phyloP scores from a whole-genome alignment of 1,140 invertebrate species.

The Asobara japonica region DNA sequence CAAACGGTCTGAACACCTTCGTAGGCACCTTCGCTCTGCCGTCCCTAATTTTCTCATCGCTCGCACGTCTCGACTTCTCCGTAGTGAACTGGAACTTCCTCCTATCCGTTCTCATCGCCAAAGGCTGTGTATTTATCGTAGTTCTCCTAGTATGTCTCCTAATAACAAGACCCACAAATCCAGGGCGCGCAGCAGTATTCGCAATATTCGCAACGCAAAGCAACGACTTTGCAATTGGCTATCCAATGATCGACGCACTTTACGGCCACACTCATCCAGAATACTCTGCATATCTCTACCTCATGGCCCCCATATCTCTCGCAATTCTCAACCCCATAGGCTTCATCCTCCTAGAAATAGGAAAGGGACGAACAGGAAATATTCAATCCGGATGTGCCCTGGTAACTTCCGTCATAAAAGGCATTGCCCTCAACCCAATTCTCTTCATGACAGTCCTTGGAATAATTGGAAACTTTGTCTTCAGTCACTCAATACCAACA shows the following conservation, averaged over 20 bases:
- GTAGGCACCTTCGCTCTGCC: constrained; percentile 94
- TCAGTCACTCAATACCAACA: constrained; percentile 79
- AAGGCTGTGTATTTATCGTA: constrained; percentile 84
- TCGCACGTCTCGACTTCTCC: constrained; percentile 86
- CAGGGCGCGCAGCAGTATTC: constrained; percentile 88
- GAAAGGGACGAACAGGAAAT: constrained; percentile 66
- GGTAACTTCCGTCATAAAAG: constrained; percentile 69
- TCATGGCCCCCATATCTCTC: constrained; percentile 94
- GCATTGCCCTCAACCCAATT: constrained; percentile 88
- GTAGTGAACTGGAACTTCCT: constrained; percentile 92
- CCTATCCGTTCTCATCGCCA: constrained; percentile 85
- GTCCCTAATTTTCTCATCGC: constrained; percentile 89
- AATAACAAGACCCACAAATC: constrained; percentile 81
- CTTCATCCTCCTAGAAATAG: constrained; percentile 90
- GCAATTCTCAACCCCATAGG: constrained; percentile 93
- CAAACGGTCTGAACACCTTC: constrained; percentile 92
- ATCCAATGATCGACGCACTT: constrained; percentile 86
- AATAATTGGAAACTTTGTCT: constrained; percentile 85
- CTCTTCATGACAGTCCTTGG: constrained; percentile 94
- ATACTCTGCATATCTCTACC: constrained; percentile 90
- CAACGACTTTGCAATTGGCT: constrained; percentile 98
- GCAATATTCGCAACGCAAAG: constrained; percentile 96
- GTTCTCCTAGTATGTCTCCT: constrained; percentile 84
- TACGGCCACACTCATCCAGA: constrained; percentile 86
- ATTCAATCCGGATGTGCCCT: constrained; percentile 51